phyloP scores from a whole-genome alignment of 2,888 invertebrate species.

The Limenitis camilla region DNA sequence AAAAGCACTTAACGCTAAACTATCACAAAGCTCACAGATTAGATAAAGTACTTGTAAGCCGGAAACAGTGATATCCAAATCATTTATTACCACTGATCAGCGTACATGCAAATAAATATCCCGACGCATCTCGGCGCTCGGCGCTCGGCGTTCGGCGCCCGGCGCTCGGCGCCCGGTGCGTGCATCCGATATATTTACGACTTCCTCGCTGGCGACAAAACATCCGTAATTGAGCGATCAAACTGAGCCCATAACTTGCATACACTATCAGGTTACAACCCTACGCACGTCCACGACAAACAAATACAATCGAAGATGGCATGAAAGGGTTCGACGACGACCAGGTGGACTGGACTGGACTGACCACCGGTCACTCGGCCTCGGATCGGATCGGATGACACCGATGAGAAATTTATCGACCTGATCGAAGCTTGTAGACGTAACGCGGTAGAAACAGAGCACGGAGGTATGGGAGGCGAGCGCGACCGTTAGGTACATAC shows the following conservation, averaged over 20 bases:
- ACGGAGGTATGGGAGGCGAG: slow-evolving; percentile 29
- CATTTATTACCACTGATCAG: slow-evolving; percentile 20
- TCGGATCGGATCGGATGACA: slow-evolving; percentile 46
- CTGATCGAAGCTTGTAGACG: slow-evolving; percentile 41
- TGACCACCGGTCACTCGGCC: slow-evolving; percentile 63
- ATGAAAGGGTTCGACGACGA: slow-evolving; percentile 30
- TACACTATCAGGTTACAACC: slow-evolving; percentile 61
- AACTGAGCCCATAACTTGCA: slow-evolving; percentile 51
- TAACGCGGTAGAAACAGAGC: slow-evolving; percentile 43
- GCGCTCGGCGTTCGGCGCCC: slow-evolving; percentile 18
- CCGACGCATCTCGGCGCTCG: slow-evolving; percentile 19
- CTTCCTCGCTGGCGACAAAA: slow-evolving; percentile 57
- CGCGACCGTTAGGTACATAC: slow-evolving; percentile 47
- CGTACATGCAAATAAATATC: slow-evolving; percentile 28
- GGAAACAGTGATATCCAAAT: slow-evolving; percentile 19
- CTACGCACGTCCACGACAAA: slow-evolving; percentile 22
- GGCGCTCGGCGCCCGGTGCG: slow-evolving; percentile 20
- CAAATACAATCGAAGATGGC: background rate
- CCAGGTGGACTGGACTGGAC: slow-evolving; percentile 61
- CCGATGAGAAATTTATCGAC: slow-evolving; percentile 60
- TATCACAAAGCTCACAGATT: slow-evolving; percentile 1
- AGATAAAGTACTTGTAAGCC: slow-evolving; percentile 10
- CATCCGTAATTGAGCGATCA: slow-evolving; percentile 69
- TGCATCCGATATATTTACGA: slow-evolving; percentile 50
- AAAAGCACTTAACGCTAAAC: background rate